Conservation (phyloP, 2,888 invertebrate species). For the Chromoteleia sp. region DNA sequence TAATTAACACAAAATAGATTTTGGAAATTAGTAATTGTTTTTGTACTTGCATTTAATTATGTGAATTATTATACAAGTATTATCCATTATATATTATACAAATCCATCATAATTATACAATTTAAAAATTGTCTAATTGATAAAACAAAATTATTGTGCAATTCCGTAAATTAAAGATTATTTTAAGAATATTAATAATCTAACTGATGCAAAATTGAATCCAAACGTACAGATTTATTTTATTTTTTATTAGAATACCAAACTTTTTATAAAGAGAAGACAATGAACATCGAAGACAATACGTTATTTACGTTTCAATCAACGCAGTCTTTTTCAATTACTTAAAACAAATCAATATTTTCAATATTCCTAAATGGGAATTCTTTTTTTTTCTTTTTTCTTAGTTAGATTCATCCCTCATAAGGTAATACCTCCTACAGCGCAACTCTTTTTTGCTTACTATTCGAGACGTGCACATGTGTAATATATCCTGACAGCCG, state of each 20-base stretch:
- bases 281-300: conserved; percentile 31
- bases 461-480: conserved; percentile 49
- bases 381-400: conserved; percentile 61
- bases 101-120: too few species aligned
- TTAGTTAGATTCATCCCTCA: conserved; percentile 53
- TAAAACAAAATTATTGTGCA: too few species aligned
- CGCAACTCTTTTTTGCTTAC: conserved; percentile 57
- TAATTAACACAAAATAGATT: too few species aligned
- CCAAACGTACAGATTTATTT: conserved; percentile 5
- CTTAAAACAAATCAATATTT: conserved; percentile 79
- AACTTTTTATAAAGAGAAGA: conserved; percentile 11
- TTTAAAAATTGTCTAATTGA: too few species aligned
- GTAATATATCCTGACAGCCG: conserved; percentile 51
- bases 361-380: conserved; percentile 79
- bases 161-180: too few species aligned
- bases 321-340: conserved; percentile 71
- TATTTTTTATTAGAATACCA: conserved; percentile 5
- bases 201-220: neutral
- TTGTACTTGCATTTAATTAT: too few species aligned
- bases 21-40: too few species aligned
- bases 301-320: conserved; percentile 31
- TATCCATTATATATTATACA: too few species aligned
- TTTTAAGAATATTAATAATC: too few species aligned
- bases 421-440: conserved; percentile 59
- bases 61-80: too few species aligned